phyloP scores from a whole-genome alignment of 2,113 vertebrate genomes.

The Scalopus aquaticus region DNA sequence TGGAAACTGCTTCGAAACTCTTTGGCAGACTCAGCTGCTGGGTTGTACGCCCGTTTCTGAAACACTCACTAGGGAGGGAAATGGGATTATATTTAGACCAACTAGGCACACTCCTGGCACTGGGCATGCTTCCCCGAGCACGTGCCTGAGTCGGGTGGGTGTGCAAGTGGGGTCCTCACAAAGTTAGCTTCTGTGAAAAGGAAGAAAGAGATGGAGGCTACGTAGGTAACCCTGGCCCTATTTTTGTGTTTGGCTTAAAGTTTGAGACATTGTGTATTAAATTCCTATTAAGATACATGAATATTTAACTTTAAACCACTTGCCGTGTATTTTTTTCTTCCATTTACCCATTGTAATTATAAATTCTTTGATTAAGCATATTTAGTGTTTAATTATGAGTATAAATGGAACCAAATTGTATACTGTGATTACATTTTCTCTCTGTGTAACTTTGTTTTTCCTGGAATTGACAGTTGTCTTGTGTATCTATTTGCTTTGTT shows the following conservation, averaged over 20 bases:
- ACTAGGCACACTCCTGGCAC: neutral
- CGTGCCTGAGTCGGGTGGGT: neutral
- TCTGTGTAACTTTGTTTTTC: conserved; percentile 6
- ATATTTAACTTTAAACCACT: conserved; percentile 6
- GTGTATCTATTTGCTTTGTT: neutral
- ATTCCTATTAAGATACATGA: neutral
- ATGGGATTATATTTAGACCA: neutral
- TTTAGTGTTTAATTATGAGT: neutral
- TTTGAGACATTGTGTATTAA: neutral
- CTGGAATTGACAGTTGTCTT: neutral
- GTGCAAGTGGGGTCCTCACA: neutral
- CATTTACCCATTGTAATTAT: neutral
- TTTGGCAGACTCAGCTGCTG: neutral
- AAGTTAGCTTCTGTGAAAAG: neutral
- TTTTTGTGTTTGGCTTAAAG: neutral
- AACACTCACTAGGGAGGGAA: neutral
- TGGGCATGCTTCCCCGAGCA: neutral
- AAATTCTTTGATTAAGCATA: too few relatives aligned
- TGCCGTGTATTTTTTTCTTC: neutral
- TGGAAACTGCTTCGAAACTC: neutral
- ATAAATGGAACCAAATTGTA: neutral
- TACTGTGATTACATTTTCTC: neutral
- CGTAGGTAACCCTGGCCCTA: neutral
- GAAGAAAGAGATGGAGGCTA: neutral
- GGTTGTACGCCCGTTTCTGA: neutral